Evolutionary conservation across 2,113 vertebrate genomes (phyloP).

Genomic region (Hippolais icterina): DNA sequence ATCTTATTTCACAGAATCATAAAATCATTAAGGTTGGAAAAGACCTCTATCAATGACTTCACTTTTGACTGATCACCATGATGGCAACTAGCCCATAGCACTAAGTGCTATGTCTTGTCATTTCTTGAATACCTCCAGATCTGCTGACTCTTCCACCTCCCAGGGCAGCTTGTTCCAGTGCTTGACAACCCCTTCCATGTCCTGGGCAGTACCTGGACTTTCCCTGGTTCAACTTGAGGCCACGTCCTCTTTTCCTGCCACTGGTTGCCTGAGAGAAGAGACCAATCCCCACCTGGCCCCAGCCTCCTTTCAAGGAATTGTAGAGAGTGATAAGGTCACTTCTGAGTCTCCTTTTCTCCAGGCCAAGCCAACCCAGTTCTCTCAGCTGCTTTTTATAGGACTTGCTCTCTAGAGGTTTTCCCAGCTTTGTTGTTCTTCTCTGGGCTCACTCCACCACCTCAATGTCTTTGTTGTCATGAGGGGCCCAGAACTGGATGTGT

Average conservation of each 20-base stretch:
- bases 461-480: not conserved
- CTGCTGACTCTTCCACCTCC: not conserved
- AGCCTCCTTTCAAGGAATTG: rapidly evolving
- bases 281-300: too few relatives aligned
- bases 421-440: not conserved
- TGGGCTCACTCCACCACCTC: rapidly evolving
- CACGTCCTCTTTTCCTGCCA: too few relatives aligned
- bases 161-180: rapidly evolving
- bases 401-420: not conserved
- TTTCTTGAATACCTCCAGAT: not conserved
- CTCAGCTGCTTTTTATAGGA: not conserved
- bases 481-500: not conserved
- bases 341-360: not conserved
- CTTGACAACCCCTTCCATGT: not conserved
- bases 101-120: rapidly evolving
- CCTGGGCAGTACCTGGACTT: not conserved
- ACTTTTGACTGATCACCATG: not conserved
- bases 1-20: not conserved
- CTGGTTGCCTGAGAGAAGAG: not conserved
- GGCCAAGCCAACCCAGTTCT: not conserved
- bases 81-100: too few relatives aligned
- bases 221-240: not conserved
- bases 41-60: not conserved
- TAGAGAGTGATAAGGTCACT: too few relatives aligned
- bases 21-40: not conserved